Percentiles rank a stretch among this genome's conserved stretches.
Evolutionary conservation across 2,113 vertebrate genomes (phyloP).

Genomic region (Ceyx margarethae): DNA sequence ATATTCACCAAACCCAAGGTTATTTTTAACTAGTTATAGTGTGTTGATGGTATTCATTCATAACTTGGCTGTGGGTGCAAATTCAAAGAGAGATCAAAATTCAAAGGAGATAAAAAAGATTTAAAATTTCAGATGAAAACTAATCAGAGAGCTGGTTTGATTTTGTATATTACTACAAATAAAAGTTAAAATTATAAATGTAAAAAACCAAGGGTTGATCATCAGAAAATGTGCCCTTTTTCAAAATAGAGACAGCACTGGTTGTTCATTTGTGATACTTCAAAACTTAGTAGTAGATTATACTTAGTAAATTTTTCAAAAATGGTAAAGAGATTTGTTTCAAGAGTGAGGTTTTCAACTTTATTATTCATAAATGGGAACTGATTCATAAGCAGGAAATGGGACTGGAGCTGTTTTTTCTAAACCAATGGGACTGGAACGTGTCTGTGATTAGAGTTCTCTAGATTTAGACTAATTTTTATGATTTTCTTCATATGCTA

Average conservation of each 20-base stretch:
- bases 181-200: not conserved
- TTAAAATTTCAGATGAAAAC: not conserved
- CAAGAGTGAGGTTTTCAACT: not conserved
- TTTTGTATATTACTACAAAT: not conserved
- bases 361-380: not conserved
- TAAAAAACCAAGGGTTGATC: not conserved
- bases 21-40: not conserved
- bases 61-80: not conserved
- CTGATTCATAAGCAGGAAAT: not conserved
- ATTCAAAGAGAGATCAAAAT: not conserved
- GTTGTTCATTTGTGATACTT: conserved; percentile 16
- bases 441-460: not conserved
- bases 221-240: not conserved
- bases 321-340: not conserved
- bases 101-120: not conserved
- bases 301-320: conserved; percentile 6
- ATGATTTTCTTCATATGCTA: not conserved
- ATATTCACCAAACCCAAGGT: not conserved
- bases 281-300: not conserved
- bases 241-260: not conserved
- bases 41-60: not conserved
- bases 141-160: not conserved
- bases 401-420: not conserved
- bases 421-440: not conserved
- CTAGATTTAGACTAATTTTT: not conserved